phyloP scores from a whole-genome alignment of 1,140 invertebrate genomes.

The Magallana gigas region DNA sequence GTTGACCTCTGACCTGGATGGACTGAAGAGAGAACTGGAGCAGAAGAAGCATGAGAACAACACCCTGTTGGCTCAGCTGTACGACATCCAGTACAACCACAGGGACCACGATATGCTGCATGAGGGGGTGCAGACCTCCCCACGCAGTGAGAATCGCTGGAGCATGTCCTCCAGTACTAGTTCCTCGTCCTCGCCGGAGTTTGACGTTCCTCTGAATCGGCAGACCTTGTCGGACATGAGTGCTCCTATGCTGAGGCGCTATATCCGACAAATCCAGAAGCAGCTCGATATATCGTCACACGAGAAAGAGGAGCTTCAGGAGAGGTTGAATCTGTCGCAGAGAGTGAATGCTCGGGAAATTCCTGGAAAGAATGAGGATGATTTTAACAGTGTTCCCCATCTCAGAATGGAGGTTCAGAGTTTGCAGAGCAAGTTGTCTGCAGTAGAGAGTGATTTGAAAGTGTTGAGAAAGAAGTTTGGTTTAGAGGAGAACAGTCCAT shows the following conservation, averaged over 20 bases:
- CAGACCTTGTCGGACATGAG: slow-evolving; percentile 59
- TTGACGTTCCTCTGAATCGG: slow-evolving; percentile 50
- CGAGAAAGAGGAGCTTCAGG: slow-evolving; percentile 60
- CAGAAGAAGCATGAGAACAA: slow-evolving; percentile 3
- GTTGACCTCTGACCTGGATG: neutral
- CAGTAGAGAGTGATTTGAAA: slow-evolving; percentile 54
- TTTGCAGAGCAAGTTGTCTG: slow-evolving; percentile 44
- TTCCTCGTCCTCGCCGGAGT: slow-evolving; percentile 45
- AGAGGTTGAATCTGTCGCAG: slow-evolving; percentile 37
- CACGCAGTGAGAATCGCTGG: neutral
- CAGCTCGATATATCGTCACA: slow-evolving; percentile 55
- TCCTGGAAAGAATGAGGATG: slow-evolving; percentile 52
- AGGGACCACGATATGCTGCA: neutral
- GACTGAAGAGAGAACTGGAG: slow-evolving; percentile 1
- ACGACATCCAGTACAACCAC: neutral
- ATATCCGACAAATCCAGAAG: slow-evolving; percentile 63
- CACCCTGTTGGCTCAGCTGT: neutral
- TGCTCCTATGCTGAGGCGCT: slow-evolving; percentile 51
- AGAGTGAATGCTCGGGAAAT: slow-evolving; percentile 42
- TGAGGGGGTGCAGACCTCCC: slow-evolving; percentile 25
- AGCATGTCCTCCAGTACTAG: neutral
- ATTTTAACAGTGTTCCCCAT: slow-evolving; percentile 43
- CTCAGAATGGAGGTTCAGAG: slow-evolving; percentile 55
- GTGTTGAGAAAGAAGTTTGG: slow-evolving; percentile 55
- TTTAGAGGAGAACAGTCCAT: slow-evolving; percentile 36